These are phyloP conservation scores for Brachionus rotundiformis DNA, from an alignment of 1,140 invertebrate species.

Conservation along the genomic window DNA sequence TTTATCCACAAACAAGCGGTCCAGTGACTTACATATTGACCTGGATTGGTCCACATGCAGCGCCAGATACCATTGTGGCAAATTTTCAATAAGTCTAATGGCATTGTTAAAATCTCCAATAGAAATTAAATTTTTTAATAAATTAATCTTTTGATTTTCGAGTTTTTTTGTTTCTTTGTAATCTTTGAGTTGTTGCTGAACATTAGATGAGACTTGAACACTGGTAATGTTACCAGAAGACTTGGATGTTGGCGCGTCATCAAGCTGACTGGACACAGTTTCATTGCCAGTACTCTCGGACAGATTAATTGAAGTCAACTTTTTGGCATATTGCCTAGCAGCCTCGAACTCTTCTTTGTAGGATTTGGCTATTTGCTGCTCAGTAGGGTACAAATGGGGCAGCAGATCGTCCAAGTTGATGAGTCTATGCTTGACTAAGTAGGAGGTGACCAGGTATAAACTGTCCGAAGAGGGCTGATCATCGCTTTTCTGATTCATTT, in stretches of 20 bases:
- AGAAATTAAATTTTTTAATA: constrained; percentile 82
- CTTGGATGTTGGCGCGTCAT: not conserved
- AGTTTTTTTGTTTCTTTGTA: constrained; percentile 11
- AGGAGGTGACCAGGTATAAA: constrained; percentile 82
- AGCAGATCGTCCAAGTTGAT: constrained; percentile 85
- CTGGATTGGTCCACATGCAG: constrained; percentile 78
- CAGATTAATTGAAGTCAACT: constrained; percentile 30
- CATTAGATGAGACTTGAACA: not conserved
- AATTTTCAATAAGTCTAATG: constrained; percentile 73
- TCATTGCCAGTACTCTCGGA: constrained; percentile 25
- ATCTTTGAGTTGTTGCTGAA: constrained; percentile 31
- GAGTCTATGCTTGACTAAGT: constrained; percentile 82
- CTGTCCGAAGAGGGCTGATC: constrained; percentile 71
- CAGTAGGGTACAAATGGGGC: constrained; percentile 83
- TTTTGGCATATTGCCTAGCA: constrained; percentile 80
- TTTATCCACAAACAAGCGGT: constrained; percentile 82
- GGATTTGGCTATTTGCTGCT: constrained; percentile 76
- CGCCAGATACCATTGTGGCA: constrained; percentile 77
- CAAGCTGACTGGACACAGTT: not conserved
- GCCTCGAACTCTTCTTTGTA: constrained; percentile 79
- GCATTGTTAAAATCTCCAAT: constrained; percentile 88
- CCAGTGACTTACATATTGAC: constrained; percentile 74
- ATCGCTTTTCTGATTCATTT: constrained; percentile 57
- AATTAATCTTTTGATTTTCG: constrained; percentile 85
- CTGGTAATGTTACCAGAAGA: not conserved